phyloP scores from a whole-genome alignment of 1,140 invertebrate genomes.

The Trinorchestia longiramus region DNA sequence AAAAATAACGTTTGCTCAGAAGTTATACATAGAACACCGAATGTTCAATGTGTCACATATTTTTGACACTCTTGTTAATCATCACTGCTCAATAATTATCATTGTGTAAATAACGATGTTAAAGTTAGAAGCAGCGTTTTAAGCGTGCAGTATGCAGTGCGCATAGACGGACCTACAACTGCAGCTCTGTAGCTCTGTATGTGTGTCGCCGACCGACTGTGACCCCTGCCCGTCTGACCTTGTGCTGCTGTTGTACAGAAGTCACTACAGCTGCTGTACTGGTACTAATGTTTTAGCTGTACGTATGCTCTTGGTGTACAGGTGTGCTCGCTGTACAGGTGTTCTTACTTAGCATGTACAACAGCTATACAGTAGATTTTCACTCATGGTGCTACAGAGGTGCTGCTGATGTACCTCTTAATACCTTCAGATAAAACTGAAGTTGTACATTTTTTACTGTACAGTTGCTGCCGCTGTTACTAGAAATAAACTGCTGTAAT shows the following conservation, averaged over 20 bases:
- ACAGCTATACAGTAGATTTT: too few relatives aligned
- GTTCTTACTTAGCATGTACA: too few relatives aligned
- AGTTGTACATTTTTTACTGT: too few relatives aligned
- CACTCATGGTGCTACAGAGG: too few relatives aligned
- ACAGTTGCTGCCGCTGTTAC: too few relatives aligned
- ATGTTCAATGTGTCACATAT: too few relatives aligned
- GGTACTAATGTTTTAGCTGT: background rate
- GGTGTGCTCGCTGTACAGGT: background rate
- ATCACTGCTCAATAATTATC: background rate
- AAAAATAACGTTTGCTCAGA: too few relatives aligned
- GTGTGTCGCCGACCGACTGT: background rate
- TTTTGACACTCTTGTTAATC: background rate
- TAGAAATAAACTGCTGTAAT: too few relatives aligned
- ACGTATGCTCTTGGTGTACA: background rate
- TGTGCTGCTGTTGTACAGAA: background rate
- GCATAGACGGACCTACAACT: background rate
- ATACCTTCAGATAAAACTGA: too few relatives aligned
- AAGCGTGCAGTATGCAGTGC: background rate
- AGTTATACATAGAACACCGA: too few relatives aligned
- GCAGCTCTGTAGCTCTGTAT: background rate
- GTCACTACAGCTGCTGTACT: background rate
- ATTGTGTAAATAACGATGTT: background rate
- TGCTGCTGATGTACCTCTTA: too few relatives aligned
- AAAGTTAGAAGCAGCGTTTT: background rate
- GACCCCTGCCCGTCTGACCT: slow-evolving; percentile 15